phyloP scores from a whole-genome alignment of 2,888 invertebrate genomes.

The Lasioglossum villosulum region DNA sequence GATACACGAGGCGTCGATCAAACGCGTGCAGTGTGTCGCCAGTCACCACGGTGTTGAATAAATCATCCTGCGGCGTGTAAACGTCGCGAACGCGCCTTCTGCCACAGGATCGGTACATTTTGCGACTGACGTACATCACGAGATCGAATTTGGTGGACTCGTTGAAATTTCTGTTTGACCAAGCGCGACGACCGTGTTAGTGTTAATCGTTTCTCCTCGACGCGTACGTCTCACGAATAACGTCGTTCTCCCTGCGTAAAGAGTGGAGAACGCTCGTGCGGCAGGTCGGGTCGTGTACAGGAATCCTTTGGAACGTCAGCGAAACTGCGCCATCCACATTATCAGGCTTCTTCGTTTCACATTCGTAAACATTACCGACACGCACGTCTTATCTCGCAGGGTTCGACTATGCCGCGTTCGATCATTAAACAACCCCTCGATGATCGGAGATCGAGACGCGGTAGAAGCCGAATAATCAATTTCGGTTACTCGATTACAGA shows the following conservation, averaged over 20 bases:
- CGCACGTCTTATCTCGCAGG: conserved; percentile 52
- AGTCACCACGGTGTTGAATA: conserved; percentile 12
- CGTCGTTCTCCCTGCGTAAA: background rate
- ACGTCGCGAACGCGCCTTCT: background rate
- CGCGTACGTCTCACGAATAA: background rate
- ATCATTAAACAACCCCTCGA: conserved; percentile 1
- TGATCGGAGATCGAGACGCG: background rate
- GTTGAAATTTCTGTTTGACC: background rate
- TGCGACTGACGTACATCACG: no score
- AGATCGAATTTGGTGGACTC: background rate
- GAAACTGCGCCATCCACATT: conserved; percentile 73
- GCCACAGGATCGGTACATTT: background rate
- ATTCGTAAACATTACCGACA: conserved; percentile 79
- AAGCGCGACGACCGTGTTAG: no score
- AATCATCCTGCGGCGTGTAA: conserved; percentile 10
- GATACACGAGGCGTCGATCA: conserved; percentile 27
- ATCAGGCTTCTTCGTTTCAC: conserved; percentile 77
- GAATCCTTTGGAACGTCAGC: conserved; percentile 76
- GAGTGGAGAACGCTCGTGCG: background rate
- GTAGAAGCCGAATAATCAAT: background rate
- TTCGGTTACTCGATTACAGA: background rate
- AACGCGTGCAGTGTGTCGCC: conserved; percentile 26
- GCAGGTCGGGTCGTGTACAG: conserved; percentile 55
- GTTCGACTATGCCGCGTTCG: background rate
- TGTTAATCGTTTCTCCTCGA: no score